A percentile compares a stretch with the other conserved stretches of the same genome.
phyloP scores from a whole-genome alignment of 2,888 invertebrate genomes.

The Desoria tigrina region DNA sequence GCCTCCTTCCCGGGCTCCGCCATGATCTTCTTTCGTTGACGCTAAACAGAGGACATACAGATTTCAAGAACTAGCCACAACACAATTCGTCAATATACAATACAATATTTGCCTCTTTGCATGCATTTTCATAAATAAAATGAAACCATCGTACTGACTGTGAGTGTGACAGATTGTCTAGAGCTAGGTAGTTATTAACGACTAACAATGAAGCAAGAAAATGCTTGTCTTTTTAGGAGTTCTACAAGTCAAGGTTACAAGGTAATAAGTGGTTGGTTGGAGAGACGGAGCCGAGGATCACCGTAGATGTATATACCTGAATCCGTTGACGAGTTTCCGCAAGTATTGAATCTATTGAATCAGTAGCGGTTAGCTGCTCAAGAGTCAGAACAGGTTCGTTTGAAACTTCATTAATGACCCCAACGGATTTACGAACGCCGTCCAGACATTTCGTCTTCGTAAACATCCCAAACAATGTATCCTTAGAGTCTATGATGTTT shows the following conservation, averaged over 20 bases:
- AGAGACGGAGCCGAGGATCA: too few relatives aligned
- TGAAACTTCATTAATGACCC: constrained; percentile 20
- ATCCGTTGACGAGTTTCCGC: constrained; percentile 37
- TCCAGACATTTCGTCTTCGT: not conserved
- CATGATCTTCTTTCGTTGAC: constrained; percentile 27
- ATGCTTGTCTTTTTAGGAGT: too few relatives aligned
- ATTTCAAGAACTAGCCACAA: not conserved
- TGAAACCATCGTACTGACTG: constrained; percentile 4
- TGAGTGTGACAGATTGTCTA: not conserved
- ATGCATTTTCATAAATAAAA: not conserved
- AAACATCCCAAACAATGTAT: too few relatives aligned
- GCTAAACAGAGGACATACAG: constrained; percentile 18
- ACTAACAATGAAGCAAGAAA: too few relatives aligned
- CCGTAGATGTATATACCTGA: constrained; percentile 14
- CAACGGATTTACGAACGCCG: constrained; percentile 4
- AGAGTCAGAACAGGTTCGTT: constrained; percentile 38
- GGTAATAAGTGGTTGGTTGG: too few relatives aligned
- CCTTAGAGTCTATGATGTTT: constrained; percentile 1
- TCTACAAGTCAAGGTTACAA: too few relatives aligned
- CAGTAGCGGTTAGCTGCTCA: constrained; percentile 30
- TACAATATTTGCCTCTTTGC: not conserved
- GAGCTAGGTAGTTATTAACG: too few relatives aligned
- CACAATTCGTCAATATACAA: not conserved
- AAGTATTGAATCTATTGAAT: constrained; percentile 30
- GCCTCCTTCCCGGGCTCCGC: constrained; percentile 13